These are phyloP conservation scores for Fragum fragum DNA, from an alignment of 2,888 invertebrate genomes.

Conservation along the genomic window DNA sequence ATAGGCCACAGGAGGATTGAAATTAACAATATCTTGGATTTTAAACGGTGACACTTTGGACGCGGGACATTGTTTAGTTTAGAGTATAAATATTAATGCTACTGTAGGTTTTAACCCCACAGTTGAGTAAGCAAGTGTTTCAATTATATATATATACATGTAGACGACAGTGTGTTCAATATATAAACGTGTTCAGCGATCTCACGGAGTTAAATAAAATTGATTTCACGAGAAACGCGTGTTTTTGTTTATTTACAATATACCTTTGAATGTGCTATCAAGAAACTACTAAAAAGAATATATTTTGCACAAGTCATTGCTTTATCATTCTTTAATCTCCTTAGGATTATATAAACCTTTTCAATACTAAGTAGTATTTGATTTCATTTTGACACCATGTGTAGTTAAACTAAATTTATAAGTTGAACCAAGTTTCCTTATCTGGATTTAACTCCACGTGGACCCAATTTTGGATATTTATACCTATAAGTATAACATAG, in stretches of 20 bases:
- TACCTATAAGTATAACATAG: neutral
- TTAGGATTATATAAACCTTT: slow-evolving; percentile 6
- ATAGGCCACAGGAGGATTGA: slow-evolving; percentile 27
- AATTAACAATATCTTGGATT: slow-evolving; percentile 25
- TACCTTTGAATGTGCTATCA: neutral
- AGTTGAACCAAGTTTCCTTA: neutral
- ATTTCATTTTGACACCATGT: slow-evolving; percentile 20
- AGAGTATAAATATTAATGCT: slow-evolving; percentile 17
- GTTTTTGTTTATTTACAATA: neutral
- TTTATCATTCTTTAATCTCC: slow-evolving; percentile 11
- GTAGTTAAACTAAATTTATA: slow-evolving; percentile 1
- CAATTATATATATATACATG: slow-evolving; percentile 8
- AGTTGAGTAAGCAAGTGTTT: slow-evolving; percentile 17
- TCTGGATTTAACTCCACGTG: neutral
- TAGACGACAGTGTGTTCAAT: slow-evolving; percentile 2
- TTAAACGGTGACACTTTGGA: slow-evolving; percentile 15
- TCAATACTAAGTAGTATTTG: slow-evolving; percentile 19
- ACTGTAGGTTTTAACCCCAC: neutral
- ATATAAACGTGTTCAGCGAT: neutral
- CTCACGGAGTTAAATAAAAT: neutral
- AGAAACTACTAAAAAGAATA: neutral
- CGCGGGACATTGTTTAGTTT: neutral
- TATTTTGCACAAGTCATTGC: neutral
- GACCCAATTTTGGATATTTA: neutral
- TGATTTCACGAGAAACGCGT: neutral